Percentiles rank a stretch among this genome's conserved stretches.
Evolutionary conservation across 2,113 vertebrate genomes (phyloP).

Genomic region (Pycnonotus jocosus): DNA sequence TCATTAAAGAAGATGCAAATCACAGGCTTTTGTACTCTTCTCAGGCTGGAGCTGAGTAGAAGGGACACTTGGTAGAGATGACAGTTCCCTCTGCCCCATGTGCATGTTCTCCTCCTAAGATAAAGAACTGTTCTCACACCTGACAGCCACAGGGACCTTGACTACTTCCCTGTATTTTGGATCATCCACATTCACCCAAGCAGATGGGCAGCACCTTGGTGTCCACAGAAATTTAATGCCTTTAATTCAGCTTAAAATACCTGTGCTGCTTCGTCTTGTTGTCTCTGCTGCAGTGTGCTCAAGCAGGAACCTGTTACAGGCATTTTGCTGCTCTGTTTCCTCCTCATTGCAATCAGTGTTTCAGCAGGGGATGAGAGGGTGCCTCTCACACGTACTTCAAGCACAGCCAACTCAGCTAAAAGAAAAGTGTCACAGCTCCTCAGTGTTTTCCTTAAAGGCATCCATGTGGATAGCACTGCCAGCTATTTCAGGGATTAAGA

Average conservation of each 20-base stretch:
- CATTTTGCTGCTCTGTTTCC: neutral
- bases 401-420: neutral
- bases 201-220: neutral
- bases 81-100: neutral
- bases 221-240: neutral
- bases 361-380: neutral
- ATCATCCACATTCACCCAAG: neutral
- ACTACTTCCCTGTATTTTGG: neutral
- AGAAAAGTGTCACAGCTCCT: neutral
- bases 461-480: neutral
- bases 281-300: neutral
- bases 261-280: neutral
- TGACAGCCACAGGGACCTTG: neutral
- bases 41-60: neutral
- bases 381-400: neutral
- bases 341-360: neutral
- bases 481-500: neutral
- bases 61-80: accelerated
- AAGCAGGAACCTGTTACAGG: neutral
- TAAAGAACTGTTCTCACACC: neutral
- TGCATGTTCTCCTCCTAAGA: neutral
- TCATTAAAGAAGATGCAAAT: neutral
- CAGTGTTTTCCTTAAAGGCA: neutral
- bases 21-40: neutral
- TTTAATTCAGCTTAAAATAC: neutral